Evolutionary conservation across 2,113 vertebrate genomes (phyloP).

Genomic region (Irena cyanogastra): DNA sequence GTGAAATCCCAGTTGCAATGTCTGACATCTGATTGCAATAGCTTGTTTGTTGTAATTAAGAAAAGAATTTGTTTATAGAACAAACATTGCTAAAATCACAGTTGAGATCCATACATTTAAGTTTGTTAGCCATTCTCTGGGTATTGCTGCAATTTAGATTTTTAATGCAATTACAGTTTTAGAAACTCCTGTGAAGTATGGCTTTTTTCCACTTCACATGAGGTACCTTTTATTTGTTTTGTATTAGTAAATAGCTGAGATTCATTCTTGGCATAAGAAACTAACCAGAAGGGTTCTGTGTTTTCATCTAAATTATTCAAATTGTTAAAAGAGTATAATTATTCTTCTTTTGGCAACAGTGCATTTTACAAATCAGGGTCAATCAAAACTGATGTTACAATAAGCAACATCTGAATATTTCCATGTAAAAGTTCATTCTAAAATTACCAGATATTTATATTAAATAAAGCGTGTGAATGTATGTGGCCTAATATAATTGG

Average conservation of each 20-base stretch:
- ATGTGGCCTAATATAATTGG: not conserved
- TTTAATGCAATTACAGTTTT: not conserved
- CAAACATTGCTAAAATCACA: not conserved
- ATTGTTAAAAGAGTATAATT: not conserved
- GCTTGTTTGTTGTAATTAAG: not conserved
- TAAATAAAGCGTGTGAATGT: not conserved
- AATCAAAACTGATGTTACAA: not conserved
- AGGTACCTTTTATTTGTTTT: not conserved
- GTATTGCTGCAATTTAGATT: not conserved
- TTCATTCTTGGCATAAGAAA: not conserved
- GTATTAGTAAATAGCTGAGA: not conserved
- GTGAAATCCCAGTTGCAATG: not conserved
- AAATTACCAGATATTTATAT: not conserved
- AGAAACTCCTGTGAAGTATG: not conserved
- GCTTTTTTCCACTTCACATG: not conserved
- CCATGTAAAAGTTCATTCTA: not conserved
- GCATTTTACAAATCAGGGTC: not conserved
- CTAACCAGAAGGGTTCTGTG: not conserved
- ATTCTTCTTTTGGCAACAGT: not conserved
- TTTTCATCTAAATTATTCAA: not conserved
- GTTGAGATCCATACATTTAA: not conserved
- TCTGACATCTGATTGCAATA: not conserved
- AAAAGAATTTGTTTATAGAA: not conserved
- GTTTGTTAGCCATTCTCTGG: not conserved
- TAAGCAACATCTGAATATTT: not conserved